phyloP scores from a whole-genome alignment of 1,140 invertebrate species.

The Micrasema longulum region DNA sequence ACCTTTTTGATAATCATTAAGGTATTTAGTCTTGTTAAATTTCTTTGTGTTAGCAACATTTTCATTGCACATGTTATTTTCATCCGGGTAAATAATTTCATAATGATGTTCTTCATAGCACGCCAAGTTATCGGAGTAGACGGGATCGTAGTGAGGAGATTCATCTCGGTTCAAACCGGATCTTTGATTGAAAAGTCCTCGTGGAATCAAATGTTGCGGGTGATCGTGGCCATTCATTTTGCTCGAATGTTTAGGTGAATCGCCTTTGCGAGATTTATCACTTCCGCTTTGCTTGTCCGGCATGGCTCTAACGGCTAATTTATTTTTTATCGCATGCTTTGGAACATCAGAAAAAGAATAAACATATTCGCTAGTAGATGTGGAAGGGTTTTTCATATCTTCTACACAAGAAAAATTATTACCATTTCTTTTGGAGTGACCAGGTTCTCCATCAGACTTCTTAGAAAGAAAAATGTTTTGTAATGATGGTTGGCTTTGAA shows the following conservation, averaged over 20 bases:
- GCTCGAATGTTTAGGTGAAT: conserved; percentile 32
- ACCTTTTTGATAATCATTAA: conserved; percentile 30
- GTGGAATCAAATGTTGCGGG: conserved; percentile 17
- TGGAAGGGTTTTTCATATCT: conserved; percentile 31
- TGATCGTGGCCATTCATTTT: conserved; percentile 37
- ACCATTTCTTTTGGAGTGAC: conserved; percentile 18
- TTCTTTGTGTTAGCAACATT: conserved; percentile 44
- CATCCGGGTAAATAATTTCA: conserved; percentile 59
- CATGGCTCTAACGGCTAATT: conserved; percentile 47
- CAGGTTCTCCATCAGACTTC: conserved; percentile 42
- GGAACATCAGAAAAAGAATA: conserved; percentile 36
- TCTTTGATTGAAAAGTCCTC: conserved; percentile 28
- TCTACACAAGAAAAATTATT: conserved; percentile 6
- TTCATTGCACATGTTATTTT: conserved; percentile 51
- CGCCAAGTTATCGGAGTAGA: conserved; percentile 59
- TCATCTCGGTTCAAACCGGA: conserved; percentile 3
- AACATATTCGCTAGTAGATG: conserved; percentile 25
- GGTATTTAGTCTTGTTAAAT: conserved; percentile 43
- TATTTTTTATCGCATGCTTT: conserved; percentile 46
- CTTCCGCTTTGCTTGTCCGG: conserved; percentile 43
- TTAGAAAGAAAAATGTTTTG: conserved; percentile 45
- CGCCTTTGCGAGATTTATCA: conserved; percentile 39
- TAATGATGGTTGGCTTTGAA: conserved; percentile 41
- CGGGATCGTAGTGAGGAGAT: conserved; percentile 60
- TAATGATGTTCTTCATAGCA: conserved; percentile 62